phyloP scores from a whole-genome alignment of 1,140 invertebrate species.

The Dermatophagoides farinae region DNA sequence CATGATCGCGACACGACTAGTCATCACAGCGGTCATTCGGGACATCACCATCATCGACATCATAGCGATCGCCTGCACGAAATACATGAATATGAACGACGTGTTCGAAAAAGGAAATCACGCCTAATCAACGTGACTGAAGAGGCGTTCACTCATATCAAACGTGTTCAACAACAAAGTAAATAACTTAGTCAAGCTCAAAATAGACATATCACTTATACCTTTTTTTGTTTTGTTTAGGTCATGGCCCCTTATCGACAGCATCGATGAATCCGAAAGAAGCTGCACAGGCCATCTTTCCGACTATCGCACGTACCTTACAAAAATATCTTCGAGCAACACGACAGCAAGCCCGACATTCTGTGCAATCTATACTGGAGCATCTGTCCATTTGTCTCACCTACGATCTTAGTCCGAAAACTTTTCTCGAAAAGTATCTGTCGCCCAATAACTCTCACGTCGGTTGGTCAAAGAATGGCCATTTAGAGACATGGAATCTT shows the following conservation, averaged over 20 bases:
- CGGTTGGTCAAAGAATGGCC: conserved; percentile 37
- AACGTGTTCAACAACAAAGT: conserved; percentile 33
- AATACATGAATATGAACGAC: conserved; percentile 82
- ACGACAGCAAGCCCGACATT: conserved; percentile 78
- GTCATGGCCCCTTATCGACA: conserved; percentile 28
- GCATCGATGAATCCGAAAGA: conserved; percentile 71
- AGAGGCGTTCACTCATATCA: conserved; percentile 91
- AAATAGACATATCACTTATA: not conserved
- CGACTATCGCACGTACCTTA: conserved; percentile 74
- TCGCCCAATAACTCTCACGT: conserved; percentile 27
- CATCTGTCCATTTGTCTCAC: conserved; percentile 74
- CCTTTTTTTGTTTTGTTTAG: conserved; percentile 9
- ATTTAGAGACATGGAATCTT: conserved; percentile 68
- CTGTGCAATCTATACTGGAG: conserved; percentile 65
- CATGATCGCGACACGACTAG: not conserved
- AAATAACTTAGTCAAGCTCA: conserved; percentile 4
- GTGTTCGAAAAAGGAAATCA: conserved; percentile 71
- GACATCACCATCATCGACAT: conserved; percentile 38
- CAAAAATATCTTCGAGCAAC: conserved; percentile 91
- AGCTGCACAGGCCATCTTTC: conserved; percentile 89
- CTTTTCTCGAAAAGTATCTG: conserved; percentile 75
- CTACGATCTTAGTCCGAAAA: conserved; percentile 73
- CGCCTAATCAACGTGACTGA: conserved; percentile 75
- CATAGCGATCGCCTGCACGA: conserved; percentile 95
- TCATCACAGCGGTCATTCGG: conserved; percentile 22